Base-by-base conservation (phyloP, 2,797 vertebrate species). In the Brachyalestes nurse region DNA sequence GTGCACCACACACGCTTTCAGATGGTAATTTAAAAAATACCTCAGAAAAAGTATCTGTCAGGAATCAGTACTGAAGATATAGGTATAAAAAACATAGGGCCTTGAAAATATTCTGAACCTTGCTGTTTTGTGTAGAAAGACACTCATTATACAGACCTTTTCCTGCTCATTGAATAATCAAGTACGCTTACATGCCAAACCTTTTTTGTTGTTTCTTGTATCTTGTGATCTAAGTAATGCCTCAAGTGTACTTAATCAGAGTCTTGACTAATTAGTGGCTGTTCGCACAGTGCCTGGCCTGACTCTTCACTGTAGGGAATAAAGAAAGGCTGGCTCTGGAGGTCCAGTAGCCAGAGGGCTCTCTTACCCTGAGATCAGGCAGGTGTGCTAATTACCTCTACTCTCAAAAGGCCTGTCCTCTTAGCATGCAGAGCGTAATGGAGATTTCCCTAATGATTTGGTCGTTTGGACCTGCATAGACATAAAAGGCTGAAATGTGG, bases 391-490 rank as follows among this genome's bases (percentile, higher is more conserved):
- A 86, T 84, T 85, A 88, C 79, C 86, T 79, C 82, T 83, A 73
- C 83, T 77, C 88, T 87, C 78, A 71, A 71, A 86, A 89, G 89
- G 69, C 83, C 77, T 58, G 84, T 86, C 83, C 83, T 86, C 72
- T 84, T 84, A 87, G 71, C 76, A 66, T 88, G 84, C 79, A 80
- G 77, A 82, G 84, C 84, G 84, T 90, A 89, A 90, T 89, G 81
- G 86, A 81, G 86, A 88, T 90, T 90, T 90, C 87, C 88, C 85
- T 87, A 87, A 90, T 90, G 89, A 90, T 85, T 86, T 84, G 85
- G 90, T 90, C 79, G 90, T 91, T 88, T 91, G 79, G 86, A 90
- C 87, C 85, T 85, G 72, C 79, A 72, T 62, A 88, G 83, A 87
- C 90, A 89, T 89, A 86, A 89, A 91, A 88, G 86, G 72, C 79